Evolutionary conservation across 1,140 invertebrate genomes (phyloP), one percentile per base, ranked within the genome.

Genomic region (Mactra quadrangularis): DNA sequence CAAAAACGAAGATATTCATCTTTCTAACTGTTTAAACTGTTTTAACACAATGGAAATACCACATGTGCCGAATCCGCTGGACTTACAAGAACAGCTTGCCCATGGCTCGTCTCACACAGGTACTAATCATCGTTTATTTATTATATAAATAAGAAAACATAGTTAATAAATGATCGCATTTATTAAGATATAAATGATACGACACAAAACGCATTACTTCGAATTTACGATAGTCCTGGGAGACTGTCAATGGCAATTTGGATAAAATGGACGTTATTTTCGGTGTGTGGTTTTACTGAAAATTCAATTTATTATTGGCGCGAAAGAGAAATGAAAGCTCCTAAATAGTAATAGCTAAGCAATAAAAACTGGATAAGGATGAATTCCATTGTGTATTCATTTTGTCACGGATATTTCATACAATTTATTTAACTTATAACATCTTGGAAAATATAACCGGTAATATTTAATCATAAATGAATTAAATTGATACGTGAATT

Each of bases 111-210:
- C 57, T 41, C 52, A 35, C 25, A 45, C 74, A 76, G 74, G 74
- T 76, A 76, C 13, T n/a, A 60, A n/a, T 45, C 17, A 64, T 64
- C 19, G 17, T 38, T 64, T 64, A 64, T 76, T 76, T 45, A 76
- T 76, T 76, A 50, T 6, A 15, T 45, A 68, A 68, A 68, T 68
- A 68, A 47, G 41, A 68, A 19, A 68, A 45, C 41, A 31, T 29
- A 19, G 4, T 25, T 27, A 31, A 15, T 68, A 50, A 47, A 41
- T 68, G 45, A 68, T 68, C 64, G 47, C 19, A 68, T 68, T 64
- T 68, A 50, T 68, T 47, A 50, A 25, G 19, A 11, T 11, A 41
- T 68, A 45, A 68, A 68, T 68, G 64, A 50, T n/a, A 19, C 45
- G 64, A 38, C 45, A 68, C 38, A 68, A 68, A 68, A 68, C 41